phyloP scores from a whole-genome alignment of 53 echinoderm and acorn worm species.

The Astropecten irregularis region DNA sequence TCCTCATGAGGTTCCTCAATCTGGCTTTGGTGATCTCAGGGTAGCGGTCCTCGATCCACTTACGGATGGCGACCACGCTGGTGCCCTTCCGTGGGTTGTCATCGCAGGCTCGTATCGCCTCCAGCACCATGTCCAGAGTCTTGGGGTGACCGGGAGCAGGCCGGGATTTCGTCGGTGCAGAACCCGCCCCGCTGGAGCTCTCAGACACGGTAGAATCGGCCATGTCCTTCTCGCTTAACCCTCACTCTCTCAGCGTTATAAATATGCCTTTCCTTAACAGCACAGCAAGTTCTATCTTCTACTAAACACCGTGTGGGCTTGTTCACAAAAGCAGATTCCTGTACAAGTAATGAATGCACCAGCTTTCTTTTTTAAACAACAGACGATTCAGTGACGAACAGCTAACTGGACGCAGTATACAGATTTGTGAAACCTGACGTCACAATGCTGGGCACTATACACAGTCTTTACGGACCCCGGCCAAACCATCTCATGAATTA shows the following conservation, averaged over 20 bases:
- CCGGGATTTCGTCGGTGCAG: neutral
- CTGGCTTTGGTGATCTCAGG: constrained; percentile 34
- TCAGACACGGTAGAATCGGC: constrained; percentile 41
- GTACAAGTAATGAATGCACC: too few species aligned
- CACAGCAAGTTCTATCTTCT: too few species aligned
- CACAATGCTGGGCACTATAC: too few species aligned
- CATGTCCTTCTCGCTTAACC: neutral
- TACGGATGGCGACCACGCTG: constrained; percentile 63
- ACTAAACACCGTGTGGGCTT: too few species aligned
- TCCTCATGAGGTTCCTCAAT: constrained; percentile 43
- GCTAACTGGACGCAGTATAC: too few species aligned
- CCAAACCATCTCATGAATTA: constrained; percentile 5
- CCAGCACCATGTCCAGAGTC: constrained; percentile 65
- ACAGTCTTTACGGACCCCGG: constrained; percentile 6
- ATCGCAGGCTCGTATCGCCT: constrained; percentile 37
- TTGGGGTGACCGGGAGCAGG: constrained; percentile 16
- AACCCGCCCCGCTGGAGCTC: neutral
- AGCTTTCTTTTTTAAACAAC: too few species aligned
- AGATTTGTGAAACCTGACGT: too few species aligned
- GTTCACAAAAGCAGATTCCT: too few species aligned
- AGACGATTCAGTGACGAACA: too few species aligned
- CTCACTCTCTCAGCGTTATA: neutral
- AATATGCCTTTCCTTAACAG: too few species aligned
- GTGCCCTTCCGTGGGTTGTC: constrained; percentile 66
- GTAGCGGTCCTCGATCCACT: constrained; percentile 63